Evolutionary conservation across 2,888 invertebrate genomes (phyloP).

Genomic region (Heteromurus nitidus): DNA sequence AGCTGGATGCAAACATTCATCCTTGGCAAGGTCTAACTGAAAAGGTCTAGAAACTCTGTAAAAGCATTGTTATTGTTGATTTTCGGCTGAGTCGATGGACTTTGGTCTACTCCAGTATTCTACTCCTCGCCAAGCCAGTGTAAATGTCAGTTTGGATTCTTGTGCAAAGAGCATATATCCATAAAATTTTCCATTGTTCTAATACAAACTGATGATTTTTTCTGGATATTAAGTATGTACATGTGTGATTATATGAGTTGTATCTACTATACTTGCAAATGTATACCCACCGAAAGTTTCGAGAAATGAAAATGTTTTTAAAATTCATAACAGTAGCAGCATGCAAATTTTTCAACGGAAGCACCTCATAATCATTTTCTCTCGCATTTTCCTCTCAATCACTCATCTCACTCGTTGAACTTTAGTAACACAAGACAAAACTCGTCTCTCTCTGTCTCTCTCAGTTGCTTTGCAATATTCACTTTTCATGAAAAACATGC

Average conservation of each 20-base stretch:
- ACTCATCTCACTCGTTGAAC: neutral
- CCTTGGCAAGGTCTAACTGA: slow-evolving; percentile 43
- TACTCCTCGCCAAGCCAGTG: too few species aligned
- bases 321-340: too few species aligned
- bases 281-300: too few species aligned
- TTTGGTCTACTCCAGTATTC: neutral
- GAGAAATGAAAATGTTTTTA: too few species aligned
- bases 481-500: neutral
- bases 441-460: neutral
- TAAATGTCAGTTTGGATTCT: too few species aligned
- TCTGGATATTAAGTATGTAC: too few species aligned
- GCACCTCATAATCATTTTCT: neutral
- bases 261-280: too few species aligned
- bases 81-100: neutral
- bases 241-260: too few species aligned
- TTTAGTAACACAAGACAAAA: neutral
- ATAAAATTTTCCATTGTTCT: too few species aligned
- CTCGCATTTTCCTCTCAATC: neutral
- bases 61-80: too few species aligned
- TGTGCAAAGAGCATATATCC: neutral
- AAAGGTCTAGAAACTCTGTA: neutral
- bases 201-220: too few species aligned
- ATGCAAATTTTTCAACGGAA: slow-evolving; percentile 47
- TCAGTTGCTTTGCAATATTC: neutral
- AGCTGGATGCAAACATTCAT: slow-evolving; percentile 45